phyloP scores from a whole-genome alignment of 2,797 vertebrate genomes.

The Sphenodon punctatus region DNA sequence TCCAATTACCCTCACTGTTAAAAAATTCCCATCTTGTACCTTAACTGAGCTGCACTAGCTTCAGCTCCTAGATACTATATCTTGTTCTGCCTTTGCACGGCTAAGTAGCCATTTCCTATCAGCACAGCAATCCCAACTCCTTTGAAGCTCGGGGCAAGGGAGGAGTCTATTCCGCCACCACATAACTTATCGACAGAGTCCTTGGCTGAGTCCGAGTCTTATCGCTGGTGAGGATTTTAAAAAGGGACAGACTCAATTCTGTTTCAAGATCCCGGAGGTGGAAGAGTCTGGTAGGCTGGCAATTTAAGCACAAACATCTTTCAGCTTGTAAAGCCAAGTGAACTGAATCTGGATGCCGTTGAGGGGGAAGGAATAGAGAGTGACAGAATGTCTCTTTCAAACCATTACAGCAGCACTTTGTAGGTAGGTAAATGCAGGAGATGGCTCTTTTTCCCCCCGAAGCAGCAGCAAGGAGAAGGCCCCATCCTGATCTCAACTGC shows the following conservation, averaged over 20 bases:
- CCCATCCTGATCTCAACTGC: neutral
- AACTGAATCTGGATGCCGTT: neutral
- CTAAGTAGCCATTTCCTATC: no score
- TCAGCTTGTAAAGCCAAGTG: neutral
- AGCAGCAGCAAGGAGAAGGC: neutral
- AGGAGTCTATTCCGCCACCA: no score
- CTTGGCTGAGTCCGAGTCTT: no score
- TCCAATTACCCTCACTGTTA: no score
- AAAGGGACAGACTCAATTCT: slow-evolving; percentile 23
- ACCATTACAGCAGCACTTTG: neutral
- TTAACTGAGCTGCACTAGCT: no score
- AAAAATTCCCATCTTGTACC: no score
- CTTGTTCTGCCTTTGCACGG: no score
- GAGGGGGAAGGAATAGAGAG: neutral
- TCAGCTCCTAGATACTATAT: no score
- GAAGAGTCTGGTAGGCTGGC: neutral
- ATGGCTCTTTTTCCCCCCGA: slow-evolving; percentile 12
- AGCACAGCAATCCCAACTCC: no score
- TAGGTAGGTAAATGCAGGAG: neutral
- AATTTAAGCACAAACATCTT: slow-evolving; percentile 48
- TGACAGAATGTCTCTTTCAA: rapidly evolving
- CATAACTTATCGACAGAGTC: no score
- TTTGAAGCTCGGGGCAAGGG: no score
- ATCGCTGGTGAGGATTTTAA: neutral
- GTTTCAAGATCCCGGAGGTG: slow-evolving; percentile 14